Evolutionary conservation across 2,888 invertebrate genomes (phyloP), one percentile per base, ranked within the genome.

Genomic region (Leucophora obtusa): DNA sequence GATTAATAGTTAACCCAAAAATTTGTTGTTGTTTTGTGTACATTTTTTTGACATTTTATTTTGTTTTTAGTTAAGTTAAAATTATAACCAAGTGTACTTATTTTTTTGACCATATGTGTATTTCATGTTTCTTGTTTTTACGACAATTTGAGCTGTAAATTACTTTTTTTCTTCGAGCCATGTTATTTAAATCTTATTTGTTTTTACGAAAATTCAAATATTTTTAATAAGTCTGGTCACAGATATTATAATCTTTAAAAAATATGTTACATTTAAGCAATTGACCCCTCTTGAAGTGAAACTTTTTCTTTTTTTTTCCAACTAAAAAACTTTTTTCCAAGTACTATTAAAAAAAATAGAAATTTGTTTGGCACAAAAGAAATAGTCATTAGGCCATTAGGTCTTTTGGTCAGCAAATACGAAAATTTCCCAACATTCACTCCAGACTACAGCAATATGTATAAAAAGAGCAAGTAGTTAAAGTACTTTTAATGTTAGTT

Each of bases 341-440:
- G 43, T 47, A 47, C 43, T 47, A 47, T n/a, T 47, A 47, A 47
- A 47, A 43, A 28, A 15, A 47, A 6, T n/a, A 47, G 43, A 47
- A 47, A 47, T 47, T 47, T 47, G 2, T 47, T 47, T 47, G 43
- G n/a, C 43, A 47, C n/a, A 47, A 47, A 14, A n/a, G n/a, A 47
- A 47, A 47, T 47, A 47, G 43, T 47, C 43, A 47, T 47, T 47
- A 47, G 43, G 60, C 51, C 60, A 70, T 51, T 70, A 70, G 70
- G 70, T 60, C 60, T 53, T 38, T 70, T 50, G 59, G 59, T 59
- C 33, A 70, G 11, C 28, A 59, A 33, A 51, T n/a, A 14, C 2
- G 43, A 47, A 60, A 70, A 70, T 33, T 70, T 60, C 53, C 51
- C 53, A 59, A 51, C 56, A 58, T 58, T 58, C 35, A 15, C 33